Evolutionary conservation across 1,140 invertebrate genomes (phyloP).

Genomic region (Heliconius himera): DNA sequence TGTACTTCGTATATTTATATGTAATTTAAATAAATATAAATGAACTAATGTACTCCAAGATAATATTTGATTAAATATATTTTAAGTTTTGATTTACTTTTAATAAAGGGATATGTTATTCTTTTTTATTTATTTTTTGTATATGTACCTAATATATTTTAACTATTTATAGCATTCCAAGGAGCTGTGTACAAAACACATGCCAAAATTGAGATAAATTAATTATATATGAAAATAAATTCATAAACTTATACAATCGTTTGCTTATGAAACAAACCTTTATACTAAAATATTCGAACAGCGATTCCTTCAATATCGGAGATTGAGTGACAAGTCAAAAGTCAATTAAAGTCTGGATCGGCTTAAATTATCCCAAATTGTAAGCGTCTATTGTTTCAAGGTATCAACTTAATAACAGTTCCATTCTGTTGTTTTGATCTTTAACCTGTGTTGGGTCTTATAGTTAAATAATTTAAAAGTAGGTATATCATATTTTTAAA

Average conservation of each 20-base stretch:
- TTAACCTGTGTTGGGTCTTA: background rate
- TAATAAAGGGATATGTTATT: no score
- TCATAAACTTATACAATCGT: background rate
- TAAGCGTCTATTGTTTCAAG: conserved; percentile 18
- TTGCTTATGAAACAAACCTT: background rate
- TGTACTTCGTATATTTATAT: no score
- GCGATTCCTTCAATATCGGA: background rate
- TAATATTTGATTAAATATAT: no score
- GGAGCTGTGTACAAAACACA: background rate
- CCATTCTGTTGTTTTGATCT: background rate
- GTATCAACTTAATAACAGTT: conserved; percentile 16
- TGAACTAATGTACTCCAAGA: no score
- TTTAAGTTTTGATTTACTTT: no score
- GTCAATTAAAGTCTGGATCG: conserved; percentile 7
- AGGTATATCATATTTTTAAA: no score
- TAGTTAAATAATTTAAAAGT: no score
- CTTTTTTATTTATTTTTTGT: no score
- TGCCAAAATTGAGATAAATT: background rate
- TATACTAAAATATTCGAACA: background rate
- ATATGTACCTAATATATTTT: background rate
- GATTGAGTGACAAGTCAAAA: conserved; percentile 5
- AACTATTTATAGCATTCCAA: background rate
- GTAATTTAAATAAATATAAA: no score
- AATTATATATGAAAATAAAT: background rate
- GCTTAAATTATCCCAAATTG: conserved; percentile 17